These are phyloP conservation scores for Trachelus iudaicus DNA, from an alignment of 2,888 invertebrate species.

Conservation along the genomic window DNA sequence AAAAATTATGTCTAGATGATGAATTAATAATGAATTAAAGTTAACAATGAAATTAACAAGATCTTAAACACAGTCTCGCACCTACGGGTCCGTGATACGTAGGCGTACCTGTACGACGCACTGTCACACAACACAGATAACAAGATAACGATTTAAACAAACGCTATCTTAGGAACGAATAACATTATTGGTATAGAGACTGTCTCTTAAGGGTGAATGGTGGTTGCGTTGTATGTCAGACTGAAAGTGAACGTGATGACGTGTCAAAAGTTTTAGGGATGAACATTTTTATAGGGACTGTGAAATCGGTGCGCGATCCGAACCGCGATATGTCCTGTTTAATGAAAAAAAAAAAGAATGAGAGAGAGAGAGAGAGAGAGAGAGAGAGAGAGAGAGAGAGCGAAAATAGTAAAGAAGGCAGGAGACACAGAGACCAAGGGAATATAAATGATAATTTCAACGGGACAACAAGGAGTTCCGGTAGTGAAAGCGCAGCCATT, in stretches of 20 bases:
- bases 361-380: constrained; percentile 7
- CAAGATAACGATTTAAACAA: constrained; percentile 23
- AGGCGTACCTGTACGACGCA: too few relatives aligned
- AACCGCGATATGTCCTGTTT: constrained; percentile 19
- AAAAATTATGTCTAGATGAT: constrained; percentile 29
- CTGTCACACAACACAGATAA: not conserved
- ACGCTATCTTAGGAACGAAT: constrained; percentile 31
- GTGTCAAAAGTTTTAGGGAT: too few relatives aligned
- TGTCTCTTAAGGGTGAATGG: too few relatives aligned
- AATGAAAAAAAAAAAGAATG: constrained; percentile 16
- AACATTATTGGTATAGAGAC: constrained; percentile 2
- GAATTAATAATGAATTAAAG: constrained; percentile 22
- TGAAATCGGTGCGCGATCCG: constrained; percentile 16
- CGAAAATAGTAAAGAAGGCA: constrained; percentile 14
- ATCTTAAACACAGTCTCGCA: too few relatives aligned
- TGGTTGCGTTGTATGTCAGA: too few relatives aligned
- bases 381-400: constrained; percentile 9
- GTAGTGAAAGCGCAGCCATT: too few relatives aligned
- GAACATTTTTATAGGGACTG: too few relatives aligned
- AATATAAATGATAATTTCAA: too few relatives aligned
- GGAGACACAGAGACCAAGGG: not conserved
- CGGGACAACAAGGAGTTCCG: too few relatives aligned
- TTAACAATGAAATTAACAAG: not conserved
- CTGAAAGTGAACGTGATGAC: too few relatives aligned
- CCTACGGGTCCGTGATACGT: too few relatives aligned